Conservation (phyloP, 1,140 invertebrate species). For the Drosophila trapezifrons region DNA sequence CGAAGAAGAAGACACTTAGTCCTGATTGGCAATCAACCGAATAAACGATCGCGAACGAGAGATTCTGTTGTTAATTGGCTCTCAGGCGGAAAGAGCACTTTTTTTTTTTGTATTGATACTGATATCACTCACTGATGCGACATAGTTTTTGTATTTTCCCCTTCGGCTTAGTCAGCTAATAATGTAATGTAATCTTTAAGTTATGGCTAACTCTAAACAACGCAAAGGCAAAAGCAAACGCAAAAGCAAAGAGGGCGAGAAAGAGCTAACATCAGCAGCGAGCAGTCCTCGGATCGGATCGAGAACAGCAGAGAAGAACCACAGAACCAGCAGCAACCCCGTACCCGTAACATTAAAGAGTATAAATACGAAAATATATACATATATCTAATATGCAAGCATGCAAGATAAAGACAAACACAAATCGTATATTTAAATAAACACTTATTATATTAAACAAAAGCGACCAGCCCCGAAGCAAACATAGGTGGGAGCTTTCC, state of each 20-base stretch:
- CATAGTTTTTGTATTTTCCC: slow-evolving; percentile 29
- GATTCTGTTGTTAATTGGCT: slow-evolving; percentile 28
- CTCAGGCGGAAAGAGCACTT: too few species aligned
- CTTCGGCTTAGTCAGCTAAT: slow-evolving; percentile 21
- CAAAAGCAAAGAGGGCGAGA: slow-evolving; percentile 25
- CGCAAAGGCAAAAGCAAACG: slow-evolving; percentile 2
- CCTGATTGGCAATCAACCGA: slow-evolving; percentile 38
- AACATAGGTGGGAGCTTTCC: not conserved
- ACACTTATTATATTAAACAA: slow-evolving; percentile 48
- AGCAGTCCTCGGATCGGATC: slow-evolving; percentile 25
- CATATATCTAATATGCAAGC: slow-evolving; percentile 62
- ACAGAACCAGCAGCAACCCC: slow-evolving; percentile 23
- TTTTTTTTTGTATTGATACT: slow-evolving; percentile 6
- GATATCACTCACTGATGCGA: not conserved
- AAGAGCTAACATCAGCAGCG: slow-evolving; percentile 26
- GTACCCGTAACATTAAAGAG: slow-evolving; percentile 44
- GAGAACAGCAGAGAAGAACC: slow-evolving; percentile 9
- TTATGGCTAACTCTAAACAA: slow-evolving; percentile 48
- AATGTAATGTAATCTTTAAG: slow-evolving; percentile 48
- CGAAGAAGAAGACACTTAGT: slow-evolving; percentile 3
- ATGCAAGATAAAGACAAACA: slow-evolving; percentile 58
- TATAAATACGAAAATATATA: slow-evolving; percentile 54
- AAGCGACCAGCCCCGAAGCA: not conserved
- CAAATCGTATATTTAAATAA: slow-evolving; percentile 61
- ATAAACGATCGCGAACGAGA: slow-evolving; percentile 24